phyloP scores from a whole-genome alignment of 2,797 vertebrate species.

The Galagoides demidoff region DNA sequence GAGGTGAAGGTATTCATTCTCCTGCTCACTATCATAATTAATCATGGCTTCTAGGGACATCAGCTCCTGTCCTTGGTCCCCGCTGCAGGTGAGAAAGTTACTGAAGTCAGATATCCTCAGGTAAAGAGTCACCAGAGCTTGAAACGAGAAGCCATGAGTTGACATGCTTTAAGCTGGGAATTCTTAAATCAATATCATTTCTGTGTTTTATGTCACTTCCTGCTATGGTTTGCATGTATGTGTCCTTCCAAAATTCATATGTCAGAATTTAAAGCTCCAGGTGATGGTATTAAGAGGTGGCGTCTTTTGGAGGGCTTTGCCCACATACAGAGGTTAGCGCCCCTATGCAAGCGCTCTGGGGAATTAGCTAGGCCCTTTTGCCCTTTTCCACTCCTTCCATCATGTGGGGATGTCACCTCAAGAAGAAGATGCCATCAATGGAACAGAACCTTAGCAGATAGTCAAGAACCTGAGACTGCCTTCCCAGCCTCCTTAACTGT shows the following conservation, averaged over 20 bases:
- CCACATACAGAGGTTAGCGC: neutral
- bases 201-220: neutral
- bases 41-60: neutral
- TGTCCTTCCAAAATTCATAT: neutral
- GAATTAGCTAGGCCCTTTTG: neutral
- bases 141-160: neutral
- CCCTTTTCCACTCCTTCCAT: neutral
- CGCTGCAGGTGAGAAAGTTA: neutral
- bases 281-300: neutral
- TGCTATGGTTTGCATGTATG: neutral
- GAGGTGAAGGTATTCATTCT: neutral
- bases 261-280: neutral
- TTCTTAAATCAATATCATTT: neutral
- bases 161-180: neutral
- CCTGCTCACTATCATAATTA: neutral
- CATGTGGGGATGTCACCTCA: neutral
- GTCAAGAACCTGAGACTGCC: neutral
- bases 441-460: neutral
- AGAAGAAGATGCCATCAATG: neutral
- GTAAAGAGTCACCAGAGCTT: neutral
- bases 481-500: no score
- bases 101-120: neutral
- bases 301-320: neutral
- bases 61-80: neutral
- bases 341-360: neutral